Evolutionary conservation across 2,113 vertebrate genomes (phyloP), one percentile per base, ranked within the genome.

Genomic region (Catagonus wagneri): DNA sequence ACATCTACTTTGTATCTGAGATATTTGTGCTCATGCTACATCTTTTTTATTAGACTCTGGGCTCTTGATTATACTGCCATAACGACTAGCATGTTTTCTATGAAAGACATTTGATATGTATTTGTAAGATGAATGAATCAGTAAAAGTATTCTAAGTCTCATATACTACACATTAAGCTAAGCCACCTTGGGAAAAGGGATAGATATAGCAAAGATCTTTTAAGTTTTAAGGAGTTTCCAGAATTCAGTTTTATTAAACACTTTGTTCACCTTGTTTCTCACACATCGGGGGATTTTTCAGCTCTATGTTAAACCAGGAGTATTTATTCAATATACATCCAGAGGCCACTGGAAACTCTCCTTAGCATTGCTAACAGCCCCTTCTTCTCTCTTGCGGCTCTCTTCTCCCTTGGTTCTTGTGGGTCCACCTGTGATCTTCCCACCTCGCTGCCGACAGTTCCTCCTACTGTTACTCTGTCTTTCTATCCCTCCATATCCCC

Each of bases 211-310:
- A 68, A 63, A 44, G 16, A 65, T 75, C 44, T 27, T 94, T 93
- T 93, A 52, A 7, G 20, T 63, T 89, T 85, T 75, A 75, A 88
- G 39, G 27, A 36, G 39, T 89, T 94, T 89, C 13, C 56, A 94
- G 34, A 94, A 72, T 87, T 89, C n/a, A 1, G 23, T 83, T 83
- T 81, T 69, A 84, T 69, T 58, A 63, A 92, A 63, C 60, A 34
- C 23, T 90, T 95, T 58, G 34, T 90, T 90, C n/a, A 90, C 29
- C 56, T 78, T 90, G 32, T 71, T 69, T 14, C 60, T 94, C 56
- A 25, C 23, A 9, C 80, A 58, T 79, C n/a, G 79, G 50, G 71
- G 56, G 25, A 27, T 88, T 3, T 93, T 89, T 69, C 32, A 81
- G 29, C 74, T 78, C 36, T 66, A 10, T 76, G 23, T 66, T 90